Conservation (phyloP, 2,888 invertebrate species). For the Rutpela maculata region DNA sequence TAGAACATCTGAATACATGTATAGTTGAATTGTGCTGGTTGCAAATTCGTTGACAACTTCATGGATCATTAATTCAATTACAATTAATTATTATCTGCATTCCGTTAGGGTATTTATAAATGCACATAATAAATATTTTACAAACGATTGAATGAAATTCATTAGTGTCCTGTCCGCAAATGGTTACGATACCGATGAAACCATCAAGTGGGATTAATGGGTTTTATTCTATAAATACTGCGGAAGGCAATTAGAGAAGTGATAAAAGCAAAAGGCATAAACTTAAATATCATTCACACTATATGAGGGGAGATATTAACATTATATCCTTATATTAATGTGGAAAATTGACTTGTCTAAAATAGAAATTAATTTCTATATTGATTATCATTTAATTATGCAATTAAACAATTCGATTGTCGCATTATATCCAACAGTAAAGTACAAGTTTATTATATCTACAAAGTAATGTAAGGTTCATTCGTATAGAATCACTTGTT, state of each 20-base stretch:
- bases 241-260: conserved; percentile 1
- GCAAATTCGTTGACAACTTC: conserved; percentile 1
- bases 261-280: conserved; percentile 2
- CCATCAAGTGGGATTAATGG: neutral
- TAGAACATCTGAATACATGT: neutral
- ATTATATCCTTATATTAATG: neutral
- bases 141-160: conserved; percentile 5
- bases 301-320: conserved; percentile 1
- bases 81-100: conserved; percentile 27
- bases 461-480: too few relatives aligned
- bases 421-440: too few relatives aligned
- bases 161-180: conserved; percentile 1
- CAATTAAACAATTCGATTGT: too few relatives aligned
- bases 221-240: neutral
- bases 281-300: neutral
- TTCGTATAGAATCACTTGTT: too few relatives aligned
- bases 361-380: neutral
- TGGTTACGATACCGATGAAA: conserved; percentile 7
- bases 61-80: neutral
- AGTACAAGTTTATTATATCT: too few relatives aligned
- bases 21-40: neutral
- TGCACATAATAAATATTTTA: conserved; percentile 17
- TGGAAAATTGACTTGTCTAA: neutral
- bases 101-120: conserved; percentile 16
- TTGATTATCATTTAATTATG: too few relatives aligned